A percentile compares a stretch with the other conserved stretches of the same genome.
phyloP scores from a whole-genome alignment of 2,888 invertebrate species.

The Trachelus iudaicus region DNA sequence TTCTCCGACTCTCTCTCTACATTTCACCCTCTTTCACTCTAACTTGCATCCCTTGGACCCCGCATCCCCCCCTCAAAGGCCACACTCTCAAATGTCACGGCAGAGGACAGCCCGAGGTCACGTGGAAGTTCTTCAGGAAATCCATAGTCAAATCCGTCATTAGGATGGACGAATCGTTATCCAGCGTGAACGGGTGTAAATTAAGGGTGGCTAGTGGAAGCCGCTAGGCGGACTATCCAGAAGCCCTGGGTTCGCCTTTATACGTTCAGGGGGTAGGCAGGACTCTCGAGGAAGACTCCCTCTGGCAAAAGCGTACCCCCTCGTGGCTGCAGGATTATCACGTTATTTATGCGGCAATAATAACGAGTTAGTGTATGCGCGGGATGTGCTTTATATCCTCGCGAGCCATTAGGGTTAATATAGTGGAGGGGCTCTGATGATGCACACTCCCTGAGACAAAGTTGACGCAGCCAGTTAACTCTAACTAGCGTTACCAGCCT shows the following conservation, averaged over 20 bases:
- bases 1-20: slow-evolving; percentile 2
- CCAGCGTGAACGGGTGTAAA: neutral
- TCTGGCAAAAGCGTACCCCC: slow-evolving; percentile 10
- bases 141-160: neutral
- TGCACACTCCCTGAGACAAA: slow-evolving; percentile 26
- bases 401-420: slow-evolving; percentile 65
- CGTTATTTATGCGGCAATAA: slow-evolving; percentile 66
- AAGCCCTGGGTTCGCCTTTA: neutral
- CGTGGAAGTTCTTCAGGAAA: neutral
- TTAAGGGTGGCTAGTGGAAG: neutral
- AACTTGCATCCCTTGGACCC: slow-evolving; percentile 24
- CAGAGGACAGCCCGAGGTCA: neutral
- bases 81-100: neutral
- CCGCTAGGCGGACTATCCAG: neutral
- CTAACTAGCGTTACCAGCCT: slow-evolving; percentile 21
- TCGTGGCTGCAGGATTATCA: slow-evolving; percentile 56
- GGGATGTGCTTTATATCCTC: slow-evolving; percentile 65
- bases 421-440: slow-evolving; percentile 45
- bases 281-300: slow-evolving; percentile 17
- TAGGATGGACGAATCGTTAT: neutral
- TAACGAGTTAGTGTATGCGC: slow-evolving; percentile 65
- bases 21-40: slow-evolving; percentile 21
- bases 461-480: slow-evolving; percentile 29
- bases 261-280: slow-evolving; percentile 5
- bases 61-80: neutral